These are phyloP conservation scores for Cephus runcator DNA, from an alignment of 2,888 invertebrate species.

Conservation along the genomic window DNA sequence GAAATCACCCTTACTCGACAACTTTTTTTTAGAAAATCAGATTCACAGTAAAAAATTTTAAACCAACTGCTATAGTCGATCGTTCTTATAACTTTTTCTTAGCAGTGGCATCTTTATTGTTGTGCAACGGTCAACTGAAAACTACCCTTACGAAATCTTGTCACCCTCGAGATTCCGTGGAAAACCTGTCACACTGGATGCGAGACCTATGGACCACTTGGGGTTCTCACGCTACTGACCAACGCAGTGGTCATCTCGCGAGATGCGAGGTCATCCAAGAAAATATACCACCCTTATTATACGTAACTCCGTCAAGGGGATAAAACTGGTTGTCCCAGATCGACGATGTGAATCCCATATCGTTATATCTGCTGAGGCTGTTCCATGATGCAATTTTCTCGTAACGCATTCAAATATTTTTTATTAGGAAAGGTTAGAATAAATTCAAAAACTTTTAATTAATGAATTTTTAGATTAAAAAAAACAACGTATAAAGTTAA, in stretches of 20 bases:
- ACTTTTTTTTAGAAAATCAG: not conserved
- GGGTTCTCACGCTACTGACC: slow-evolving; percentile 56
- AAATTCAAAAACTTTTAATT: not conserved
- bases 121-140: not conserved
- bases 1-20: not conserved
- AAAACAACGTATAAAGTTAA: not conserved
- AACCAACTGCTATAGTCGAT: not conserved
- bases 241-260: slow-evolving; percentile 53
- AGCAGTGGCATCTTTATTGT: not conserved
- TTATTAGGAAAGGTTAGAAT: not conserved
- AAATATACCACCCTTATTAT: slow-evolving; percentile 9
- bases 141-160: not conserved
- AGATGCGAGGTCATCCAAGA: slow-evolving; percentile 31
- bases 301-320: slow-evolving; percentile 20
- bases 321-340: slow-evolving; percentile 34
- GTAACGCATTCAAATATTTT: not conserved
- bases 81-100: not conserved
- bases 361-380: not conserved
- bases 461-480: not conserved
- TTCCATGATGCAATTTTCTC: not conserved
- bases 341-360: not conserved
- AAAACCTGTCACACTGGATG: slow-evolving; percentile 44
- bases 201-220: slow-evolving; percentile 45
- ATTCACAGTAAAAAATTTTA: not conserved
- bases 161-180: slow-evolving; percentile 1